These are phyloP conservation scores for Sitophilus oryzae DNA, from an alignment of 1,140 invertebrate species.

Conservation along the genomic window DNA sequence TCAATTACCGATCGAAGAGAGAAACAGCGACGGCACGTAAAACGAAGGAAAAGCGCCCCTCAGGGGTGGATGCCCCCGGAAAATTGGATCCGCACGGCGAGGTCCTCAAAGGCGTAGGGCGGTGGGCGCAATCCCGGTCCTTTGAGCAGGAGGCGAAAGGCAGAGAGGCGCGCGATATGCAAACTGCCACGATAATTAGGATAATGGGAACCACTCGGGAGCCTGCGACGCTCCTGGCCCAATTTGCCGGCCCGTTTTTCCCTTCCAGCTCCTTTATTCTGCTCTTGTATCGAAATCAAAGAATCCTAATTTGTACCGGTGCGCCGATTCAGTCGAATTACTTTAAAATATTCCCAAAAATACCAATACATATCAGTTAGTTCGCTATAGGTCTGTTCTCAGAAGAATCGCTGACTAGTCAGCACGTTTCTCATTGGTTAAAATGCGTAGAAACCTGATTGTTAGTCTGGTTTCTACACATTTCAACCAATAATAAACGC, in stretches of 20 bases:
- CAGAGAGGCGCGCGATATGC: neutral
- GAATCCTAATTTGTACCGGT: neutral
- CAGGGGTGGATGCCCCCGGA: neutral
- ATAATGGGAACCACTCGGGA: neutral
- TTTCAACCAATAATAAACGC: no score
- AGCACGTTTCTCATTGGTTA: no score
- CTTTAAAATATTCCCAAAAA: no score
- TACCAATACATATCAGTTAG: no score
- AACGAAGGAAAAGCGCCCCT: neutral
- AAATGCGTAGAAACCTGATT: no score
- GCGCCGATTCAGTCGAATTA: neutral
- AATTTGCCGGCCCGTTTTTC: no score
- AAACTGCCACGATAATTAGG: neutral
- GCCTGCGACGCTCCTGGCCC: neutral
- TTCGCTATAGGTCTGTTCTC: no score
- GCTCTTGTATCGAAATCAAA: neutral
- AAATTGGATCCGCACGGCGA: neutral
- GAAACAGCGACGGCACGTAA: neutral
- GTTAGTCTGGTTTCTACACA: no score
- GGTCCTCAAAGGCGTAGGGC: neutral
- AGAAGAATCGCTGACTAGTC: no score
- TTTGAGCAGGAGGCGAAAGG: neutral
- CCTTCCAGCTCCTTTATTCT: neutral
- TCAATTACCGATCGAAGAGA: neutral
- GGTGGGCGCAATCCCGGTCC: neutral